Conservation (phyloP, 2,888 invertebrate species). For the Melipona bicolor region DNA sequence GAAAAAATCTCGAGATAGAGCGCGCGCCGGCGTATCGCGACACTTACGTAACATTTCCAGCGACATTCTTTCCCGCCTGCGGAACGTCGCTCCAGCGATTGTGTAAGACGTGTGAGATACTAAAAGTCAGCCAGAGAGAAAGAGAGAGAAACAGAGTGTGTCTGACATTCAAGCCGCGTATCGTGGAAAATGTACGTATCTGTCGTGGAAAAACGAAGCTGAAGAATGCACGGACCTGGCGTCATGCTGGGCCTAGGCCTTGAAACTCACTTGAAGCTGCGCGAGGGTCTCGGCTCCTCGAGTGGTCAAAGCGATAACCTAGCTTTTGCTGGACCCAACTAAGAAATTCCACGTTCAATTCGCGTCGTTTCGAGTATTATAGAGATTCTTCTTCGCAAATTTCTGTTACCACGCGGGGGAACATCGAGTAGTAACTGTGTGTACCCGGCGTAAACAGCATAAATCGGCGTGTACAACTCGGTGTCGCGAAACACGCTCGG, state of each 20-base stretch:
- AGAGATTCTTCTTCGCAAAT: neutral
- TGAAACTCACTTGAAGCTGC: conserved; percentile 10
- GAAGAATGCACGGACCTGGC: conserved; percentile 30
- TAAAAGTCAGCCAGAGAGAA: neutral
- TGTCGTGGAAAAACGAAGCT: neutral
- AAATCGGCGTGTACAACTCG: neutral
- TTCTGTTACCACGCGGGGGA: too few relatives aligned
- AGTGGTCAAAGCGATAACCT: conserved; percentile 32
- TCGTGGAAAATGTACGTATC: too few relatives aligned
- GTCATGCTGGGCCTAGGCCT: conserved; percentile 42
- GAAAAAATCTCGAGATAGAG: conserved; percentile 11
- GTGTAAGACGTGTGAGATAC: too few relatives aligned
- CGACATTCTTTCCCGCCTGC: neutral
- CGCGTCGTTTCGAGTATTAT: neutral
- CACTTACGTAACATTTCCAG: conserved; percentile 8
- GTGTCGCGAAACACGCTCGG: neutral
- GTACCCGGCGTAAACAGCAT: too few relatives aligned
- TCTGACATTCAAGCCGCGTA: too few relatives aligned
- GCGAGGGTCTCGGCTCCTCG: neutral
- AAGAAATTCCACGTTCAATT: neutral
- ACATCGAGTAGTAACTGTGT: too few relatives aligned
- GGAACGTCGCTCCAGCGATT: neutral
- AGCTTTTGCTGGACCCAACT: neutral
- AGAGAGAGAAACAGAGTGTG: too few relatives aligned
- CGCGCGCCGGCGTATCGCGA: neutral